Evolutionary conservation across 2,797 vertebrate species (phyloP).

Genomic region (Florisuga fusca): DNA sequence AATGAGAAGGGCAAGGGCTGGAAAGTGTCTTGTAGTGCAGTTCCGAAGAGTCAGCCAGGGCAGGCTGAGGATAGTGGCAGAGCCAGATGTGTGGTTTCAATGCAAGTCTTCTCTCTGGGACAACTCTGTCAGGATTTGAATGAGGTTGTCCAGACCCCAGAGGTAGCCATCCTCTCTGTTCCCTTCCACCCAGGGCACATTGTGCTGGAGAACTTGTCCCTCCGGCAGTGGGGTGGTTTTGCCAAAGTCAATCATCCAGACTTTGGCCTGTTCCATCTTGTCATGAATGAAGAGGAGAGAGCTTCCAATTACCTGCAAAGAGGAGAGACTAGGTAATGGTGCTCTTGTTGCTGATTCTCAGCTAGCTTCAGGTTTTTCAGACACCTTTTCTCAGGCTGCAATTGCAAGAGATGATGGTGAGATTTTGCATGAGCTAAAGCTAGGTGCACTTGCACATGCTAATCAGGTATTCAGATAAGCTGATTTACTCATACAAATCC

Average conservation of each 20-base stretch:
- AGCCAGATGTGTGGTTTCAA: constrained; percentile 39
- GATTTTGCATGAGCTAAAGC: neutral
- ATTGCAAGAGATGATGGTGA: neutral
- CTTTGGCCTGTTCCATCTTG: constrained; percentile 91
- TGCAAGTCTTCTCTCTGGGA: constrained; percentile 67
- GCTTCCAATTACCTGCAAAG: constrained; percentile 93
- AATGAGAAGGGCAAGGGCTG: constrained; percentile 13
- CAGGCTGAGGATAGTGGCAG: constrained; percentile 21
- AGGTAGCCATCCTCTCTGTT: constrained; percentile 98
- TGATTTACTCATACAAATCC: constrained; percentile 10
- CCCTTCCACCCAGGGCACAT: constrained; percentile 89
- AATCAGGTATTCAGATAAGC: neutral
- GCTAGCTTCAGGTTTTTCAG: neutral
- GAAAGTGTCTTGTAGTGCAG: constrained; percentile 82
- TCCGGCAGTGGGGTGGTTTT: constrained; percentile 94
- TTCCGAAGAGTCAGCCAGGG: constrained; percentile 68
- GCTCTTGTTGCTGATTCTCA: neutral
- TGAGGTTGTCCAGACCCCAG: constrained; percentile 91
- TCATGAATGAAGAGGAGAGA: constrained; percentile 97
- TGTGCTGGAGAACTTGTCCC: constrained; percentile 89
- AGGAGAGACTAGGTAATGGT: neutral
- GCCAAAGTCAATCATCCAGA: constrained; percentile 99
- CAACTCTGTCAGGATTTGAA: constrained; percentile 90
- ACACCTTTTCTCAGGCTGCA: neutral
- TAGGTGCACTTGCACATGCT: neutral